Percentiles rank a stretch among this genome's conserved stretches.
phyloP scores from a whole-genome alignment of 2,888 invertebrate species.

The Rhagonycha lutea region DNA sequence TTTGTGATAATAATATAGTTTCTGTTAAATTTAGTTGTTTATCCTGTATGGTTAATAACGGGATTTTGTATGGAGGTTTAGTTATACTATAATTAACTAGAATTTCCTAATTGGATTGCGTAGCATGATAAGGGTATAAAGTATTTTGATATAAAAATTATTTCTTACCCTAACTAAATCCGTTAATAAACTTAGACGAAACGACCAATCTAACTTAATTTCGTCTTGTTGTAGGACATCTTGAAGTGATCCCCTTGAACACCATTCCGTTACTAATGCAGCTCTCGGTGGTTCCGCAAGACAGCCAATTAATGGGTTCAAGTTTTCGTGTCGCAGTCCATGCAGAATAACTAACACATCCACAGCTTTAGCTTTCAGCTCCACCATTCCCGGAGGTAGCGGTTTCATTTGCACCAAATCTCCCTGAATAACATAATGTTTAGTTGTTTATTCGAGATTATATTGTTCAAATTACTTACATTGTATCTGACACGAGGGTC shows the following conservation, averaged over 20 bases:
- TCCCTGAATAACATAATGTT: constrained; percentile 62
- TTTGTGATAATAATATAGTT: background rate
- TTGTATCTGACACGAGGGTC: constrained; percentile 84
- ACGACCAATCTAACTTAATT: constrained; percentile 94
- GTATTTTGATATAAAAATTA: background rate
- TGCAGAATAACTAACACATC: constrained; percentile 80
- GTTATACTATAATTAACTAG: background rate
- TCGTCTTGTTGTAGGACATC: constrained; percentile 88
- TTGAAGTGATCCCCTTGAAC: constrained; percentile 85
- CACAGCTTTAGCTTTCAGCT: constrained; percentile 80
- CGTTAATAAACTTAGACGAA: constrained; percentile 88
- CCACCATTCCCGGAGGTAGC: constrained; percentile 66
- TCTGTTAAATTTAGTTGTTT: background rate
- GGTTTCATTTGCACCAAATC: constrained; percentile 88
- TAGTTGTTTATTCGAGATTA: background rate
- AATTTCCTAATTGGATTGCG: background rate
- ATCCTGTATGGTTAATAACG: background rate
- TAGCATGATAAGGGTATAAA: background rate
- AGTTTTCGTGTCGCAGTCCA: constrained; percentile 86
- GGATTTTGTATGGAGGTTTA: background rate
- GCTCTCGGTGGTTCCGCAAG: constrained; percentile 77
- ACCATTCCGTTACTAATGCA: constrained; percentile 85
- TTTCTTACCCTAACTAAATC: constrained; percentile 81
- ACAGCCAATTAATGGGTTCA: constrained; percentile 88
- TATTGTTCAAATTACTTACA: constrained; percentile 59